Evolutionary conservation across 2,888 invertebrate genomes (phyloP), one percentile per base, ranked within the genome.

Genomic region (Troglohyphantes excavatus): DNA sequence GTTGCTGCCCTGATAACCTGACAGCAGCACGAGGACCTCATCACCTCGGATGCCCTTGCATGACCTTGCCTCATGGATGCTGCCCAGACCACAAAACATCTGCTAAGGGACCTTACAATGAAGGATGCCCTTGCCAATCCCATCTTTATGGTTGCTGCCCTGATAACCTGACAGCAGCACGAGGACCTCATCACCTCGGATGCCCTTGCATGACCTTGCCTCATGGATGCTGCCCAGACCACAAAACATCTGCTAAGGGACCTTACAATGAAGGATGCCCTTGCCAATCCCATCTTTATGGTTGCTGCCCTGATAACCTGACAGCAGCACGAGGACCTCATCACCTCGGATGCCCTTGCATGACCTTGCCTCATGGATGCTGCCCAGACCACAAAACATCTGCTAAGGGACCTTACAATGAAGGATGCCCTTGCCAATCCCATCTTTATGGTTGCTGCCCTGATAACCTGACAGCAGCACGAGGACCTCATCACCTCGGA

Each of bases 61-160:
- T 68, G 33, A 94, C 95, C 0, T 95, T 96, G 43, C 94, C 95
- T 0, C 96, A 95, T 93, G 98, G 98, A 3, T 99, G 99, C 93
- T 99, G 99, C 92, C 95, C 95, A 0, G 98, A 99, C 93, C 95
- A 95, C 1, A 94, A 95, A 92, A 97, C 97, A 0, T 95, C 97
- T 0, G 97, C 98, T 1, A 97, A 97, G 92, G 97, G 97, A 72
- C 94, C 95, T 27, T 78, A 81, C 21, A 90, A 87, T 82, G 81
- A 88, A 43, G 91, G 90, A 2, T 90, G 91, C 46, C 87, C 91
- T 11, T 98, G 98, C 92, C 95, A 96, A 91, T 95, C 95, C 91
- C 95, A 96, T 0, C 95, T 95, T 17, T 96, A 95, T 92, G 96
- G 97, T 0, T 98, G 98, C 93, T 98, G 98, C 92, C 96, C 97